Base-by-base conservation (phyloP, 2,888 invertebrate genomes). In the Chrysolina americana region DNA sequence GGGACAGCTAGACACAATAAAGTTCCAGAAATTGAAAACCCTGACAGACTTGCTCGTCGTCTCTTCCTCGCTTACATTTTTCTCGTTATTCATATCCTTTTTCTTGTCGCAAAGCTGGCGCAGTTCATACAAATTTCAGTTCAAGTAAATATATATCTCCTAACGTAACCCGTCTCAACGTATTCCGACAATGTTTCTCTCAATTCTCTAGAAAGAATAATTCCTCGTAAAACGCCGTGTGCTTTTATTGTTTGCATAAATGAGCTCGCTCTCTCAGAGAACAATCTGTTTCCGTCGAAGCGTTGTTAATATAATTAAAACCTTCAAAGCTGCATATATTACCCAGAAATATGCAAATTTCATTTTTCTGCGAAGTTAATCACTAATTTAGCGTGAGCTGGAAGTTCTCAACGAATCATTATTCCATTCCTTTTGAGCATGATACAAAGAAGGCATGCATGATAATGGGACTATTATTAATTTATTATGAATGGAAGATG, bases 251-350 rank as follows among this genome's bases (percentile, higher is more conserved):
- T 48, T 28, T 50, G 48, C 63, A 68, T 65, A 62, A 72, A 68
- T 72, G 48, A 36, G 62, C 50, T 68, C 50, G 62, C 50, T 68
- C 50, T 36, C 68, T 62, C 62, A 8, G 21, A 50, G 63, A 62
- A 62, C 59, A 72, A 68, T 72, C 66, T 68, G 68, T 72, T 65
- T 70, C 70, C 9, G 11, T 41, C 65, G 66, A 72, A 63, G 56
- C 62, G 48, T 50, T 72, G 71, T 68, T 62, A 68, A 72, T 68
- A 68, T 62, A 72, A 72, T 72, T 72, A 68, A 63, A 68, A 62
- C 48, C 68, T 72, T 72, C 68, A 50, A 63, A 47, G 48, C 63
- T 28, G 68, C 63, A 53, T 41, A 65, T 21, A 56, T 65, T 71
- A 65, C n/a, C 53, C 59, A 65, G 56, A 71, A 65, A 41, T 65